These are phyloP conservation scores for Panopea generosa DNA, from an alignment of 2,888 invertebrate species.

Conservation along the genomic window DNA sequence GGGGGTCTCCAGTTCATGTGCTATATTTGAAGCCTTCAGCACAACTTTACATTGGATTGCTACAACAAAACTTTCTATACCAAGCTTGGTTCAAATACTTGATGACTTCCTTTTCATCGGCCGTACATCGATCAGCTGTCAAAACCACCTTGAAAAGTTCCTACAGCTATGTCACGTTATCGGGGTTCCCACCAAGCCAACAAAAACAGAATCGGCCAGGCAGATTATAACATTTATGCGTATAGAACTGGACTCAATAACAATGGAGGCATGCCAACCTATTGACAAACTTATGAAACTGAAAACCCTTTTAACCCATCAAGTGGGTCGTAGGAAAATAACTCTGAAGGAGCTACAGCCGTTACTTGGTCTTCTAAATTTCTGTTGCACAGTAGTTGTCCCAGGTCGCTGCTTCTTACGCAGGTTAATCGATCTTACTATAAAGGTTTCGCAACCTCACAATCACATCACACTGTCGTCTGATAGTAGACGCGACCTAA, in stretches of 20 bases:
- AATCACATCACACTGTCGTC: slow-evolving; percentile 34
- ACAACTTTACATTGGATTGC: slow-evolving; percentile 14
- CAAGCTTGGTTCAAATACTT: slow-evolving; percentile 25
- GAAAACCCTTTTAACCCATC: background rate
- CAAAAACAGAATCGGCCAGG: slow-evolving; percentile 32
- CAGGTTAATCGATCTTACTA: slow-evolving; percentile 38
- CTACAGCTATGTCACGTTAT: slow-evolving; percentile 6
- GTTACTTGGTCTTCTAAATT: slow-evolving; percentile 41
- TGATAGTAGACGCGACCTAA: slow-evolving; percentile 23
- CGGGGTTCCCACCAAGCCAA: slow-evolving; percentile 32
- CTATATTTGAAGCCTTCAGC: slow-evolving; percentile 37
- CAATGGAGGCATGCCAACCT: slow-evolving; percentile 38
- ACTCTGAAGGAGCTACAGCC: slow-evolving; percentile 9
- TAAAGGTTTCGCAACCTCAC: slow-evolving; percentile 21
- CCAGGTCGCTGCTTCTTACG: slow-evolving; percentile 42
- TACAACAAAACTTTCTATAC: background rate
- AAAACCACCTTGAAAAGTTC: slow-evolving; percentile 8
- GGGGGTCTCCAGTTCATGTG: slow-evolving; percentile 29
- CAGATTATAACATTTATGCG: slow-evolving; percentile 29
- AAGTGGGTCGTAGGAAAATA: slow-evolving; percentile 6
- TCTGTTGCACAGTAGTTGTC: slow-evolving; percentile 34
- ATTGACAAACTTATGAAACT: slow-evolving; percentile 26
- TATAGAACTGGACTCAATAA: slow-evolving; percentile 37
- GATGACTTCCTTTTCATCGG: slow-evolving; percentile 38
- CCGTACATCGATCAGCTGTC: background rate